Evolutionary conservation across 2,113 vertebrate species (phyloP).

Genomic region (Ptilonorhynchus violaceus): DNA sequence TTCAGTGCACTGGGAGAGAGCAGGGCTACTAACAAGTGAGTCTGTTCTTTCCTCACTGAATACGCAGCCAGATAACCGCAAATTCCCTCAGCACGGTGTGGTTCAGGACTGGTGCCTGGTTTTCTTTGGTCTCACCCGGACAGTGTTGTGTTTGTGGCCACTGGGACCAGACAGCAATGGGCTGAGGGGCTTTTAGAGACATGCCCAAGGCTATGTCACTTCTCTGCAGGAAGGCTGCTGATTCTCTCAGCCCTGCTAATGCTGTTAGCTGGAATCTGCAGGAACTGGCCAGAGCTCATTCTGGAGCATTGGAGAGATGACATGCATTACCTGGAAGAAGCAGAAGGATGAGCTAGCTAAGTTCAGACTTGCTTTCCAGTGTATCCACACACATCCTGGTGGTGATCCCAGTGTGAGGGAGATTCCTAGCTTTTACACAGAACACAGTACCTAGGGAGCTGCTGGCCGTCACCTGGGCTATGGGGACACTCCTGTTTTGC

Average conservation of each 20-base stretch:
- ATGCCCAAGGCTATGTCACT: not conserved
- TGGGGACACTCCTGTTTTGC: not conserved
- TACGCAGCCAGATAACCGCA: not conserved
- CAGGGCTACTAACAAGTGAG: not conserved
- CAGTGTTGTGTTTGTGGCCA: not conserved
- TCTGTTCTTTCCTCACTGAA: not conserved
- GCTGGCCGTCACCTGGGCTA: not conserved
- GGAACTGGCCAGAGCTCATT: not conserved
- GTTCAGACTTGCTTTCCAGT: not conserved
- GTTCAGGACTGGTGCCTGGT: not conserved
- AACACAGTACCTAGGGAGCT: not conserved
- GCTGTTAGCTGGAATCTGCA: not conserved
- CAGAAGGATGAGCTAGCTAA: not conserved
- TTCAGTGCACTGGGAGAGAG: not conserved
- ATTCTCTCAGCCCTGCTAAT: not conserved
- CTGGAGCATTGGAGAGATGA: not conserved
- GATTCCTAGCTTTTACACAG: not conserved
- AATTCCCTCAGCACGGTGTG: not conserved
- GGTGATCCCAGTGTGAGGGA: not conserved
- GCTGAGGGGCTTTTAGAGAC: not conserved
- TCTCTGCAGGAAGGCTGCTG: not conserved
- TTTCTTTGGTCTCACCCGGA: not conserved
- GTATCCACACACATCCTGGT: not conserved
- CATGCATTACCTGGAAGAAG: not conserved
- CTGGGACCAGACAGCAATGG: not conserved